Evolutionary conservation across 2,888 invertebrate genomes (phyloP).

Genomic region (Caenorhabditis wallacei): DNA sequence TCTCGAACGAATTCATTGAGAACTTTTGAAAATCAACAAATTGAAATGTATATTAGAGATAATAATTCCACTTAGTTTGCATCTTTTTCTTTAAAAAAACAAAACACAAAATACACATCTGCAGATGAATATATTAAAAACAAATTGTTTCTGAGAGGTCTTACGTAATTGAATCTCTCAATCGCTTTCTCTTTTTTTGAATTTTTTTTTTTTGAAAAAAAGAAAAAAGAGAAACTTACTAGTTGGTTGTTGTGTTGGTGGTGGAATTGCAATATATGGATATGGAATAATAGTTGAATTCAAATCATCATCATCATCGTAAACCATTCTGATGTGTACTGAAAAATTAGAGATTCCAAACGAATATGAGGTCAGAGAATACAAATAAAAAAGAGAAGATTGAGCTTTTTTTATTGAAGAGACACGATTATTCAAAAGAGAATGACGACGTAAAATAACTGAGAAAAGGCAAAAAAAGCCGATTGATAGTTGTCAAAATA

Average conservation of each 20-base stretch:
- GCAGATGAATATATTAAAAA: not conserved
- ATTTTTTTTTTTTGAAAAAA: too few relatives aligned
- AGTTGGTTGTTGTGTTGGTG: constrained; percentile 56
- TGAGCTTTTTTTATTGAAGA: not conserved
- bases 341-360: not conserved
- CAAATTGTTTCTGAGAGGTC: constrained; percentile 44
- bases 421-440: constrained; percentile 2
- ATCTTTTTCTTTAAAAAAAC: not conserved
- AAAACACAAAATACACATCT: not conserved
- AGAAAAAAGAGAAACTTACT: constrained; percentile 31
- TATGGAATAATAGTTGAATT: constrained; percentile 46
- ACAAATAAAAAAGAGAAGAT: not conserved
- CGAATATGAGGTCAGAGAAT: constrained; percentile 28
- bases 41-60: too few relatives aligned
- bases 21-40: not conserved
- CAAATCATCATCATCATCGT: constrained; percentile 25
- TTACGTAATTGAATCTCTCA: not conserved
- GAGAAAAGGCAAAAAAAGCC: not conserved
- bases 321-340: not conserved
- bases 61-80: too few relatives aligned
- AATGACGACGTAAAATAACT: constrained; percentile 6
- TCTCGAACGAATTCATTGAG: not conserved
- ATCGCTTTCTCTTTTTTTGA: not conserved
- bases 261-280: constrained; percentile 53
- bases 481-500: not conserved